A percentile compares a stretch with the other conserved stretches of the same genome.
Evolutionary conservation across 1,140 invertebrate species (phyloP).

Genomic region (Leucophenga varia): DNA sequence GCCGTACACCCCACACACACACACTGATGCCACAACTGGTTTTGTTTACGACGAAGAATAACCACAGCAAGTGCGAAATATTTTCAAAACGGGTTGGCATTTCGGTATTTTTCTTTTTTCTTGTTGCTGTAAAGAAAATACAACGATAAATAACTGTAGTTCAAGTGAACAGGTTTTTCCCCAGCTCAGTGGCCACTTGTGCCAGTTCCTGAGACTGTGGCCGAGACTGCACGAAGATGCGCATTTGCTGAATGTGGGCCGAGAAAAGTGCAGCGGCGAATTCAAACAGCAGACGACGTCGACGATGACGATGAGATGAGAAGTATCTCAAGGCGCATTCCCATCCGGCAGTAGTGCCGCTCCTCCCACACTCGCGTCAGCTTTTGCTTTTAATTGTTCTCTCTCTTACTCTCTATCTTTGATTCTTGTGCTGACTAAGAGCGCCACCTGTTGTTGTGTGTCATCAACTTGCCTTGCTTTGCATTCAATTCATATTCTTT

Average conservation of each 20-base stretch:
- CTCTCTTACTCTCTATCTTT: no score
- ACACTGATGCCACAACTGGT: slow-evolving; percentile 31
- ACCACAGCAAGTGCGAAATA: slow-evolving; percentile 29
- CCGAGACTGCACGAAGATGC: slow-evolving; percentile 14
- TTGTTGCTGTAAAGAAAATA: no score
- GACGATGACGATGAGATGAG: no score
- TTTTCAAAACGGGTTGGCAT: slow-evolving; percentile 20
- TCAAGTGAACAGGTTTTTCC: slow-evolving; percentile 34
- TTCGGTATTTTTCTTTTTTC: slow-evolving; percentile 23
- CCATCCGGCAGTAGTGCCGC: slow-evolving; percentile 3
- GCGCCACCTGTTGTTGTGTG: slow-evolving; percentile 43
- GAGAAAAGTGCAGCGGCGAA: slow-evolving; percentile 23
- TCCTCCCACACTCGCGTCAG: slow-evolving; percentile 19
- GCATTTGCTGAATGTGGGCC: slow-evolving; percentile 10
- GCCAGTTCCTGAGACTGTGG: slow-evolving; percentile 12
- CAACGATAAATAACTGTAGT: slow-evolving; percentile 11
- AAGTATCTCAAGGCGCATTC: no score
- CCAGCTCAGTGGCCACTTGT: slow-evolving; percentile 15
- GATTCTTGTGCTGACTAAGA: slow-evolving; percentile 32
- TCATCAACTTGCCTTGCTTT: slow-evolving; percentile 25
- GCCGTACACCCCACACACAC: slow-evolving; percentile 17
- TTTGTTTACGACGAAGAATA: slow-evolving; percentile 52
- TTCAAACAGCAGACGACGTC: no score
- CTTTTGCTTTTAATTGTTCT: slow-evolving; percentile 15
- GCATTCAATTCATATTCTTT: no score